Conservation (phyloP, 2,113 vertebrate genomes). For the Perognathus longimembris region DNA sequence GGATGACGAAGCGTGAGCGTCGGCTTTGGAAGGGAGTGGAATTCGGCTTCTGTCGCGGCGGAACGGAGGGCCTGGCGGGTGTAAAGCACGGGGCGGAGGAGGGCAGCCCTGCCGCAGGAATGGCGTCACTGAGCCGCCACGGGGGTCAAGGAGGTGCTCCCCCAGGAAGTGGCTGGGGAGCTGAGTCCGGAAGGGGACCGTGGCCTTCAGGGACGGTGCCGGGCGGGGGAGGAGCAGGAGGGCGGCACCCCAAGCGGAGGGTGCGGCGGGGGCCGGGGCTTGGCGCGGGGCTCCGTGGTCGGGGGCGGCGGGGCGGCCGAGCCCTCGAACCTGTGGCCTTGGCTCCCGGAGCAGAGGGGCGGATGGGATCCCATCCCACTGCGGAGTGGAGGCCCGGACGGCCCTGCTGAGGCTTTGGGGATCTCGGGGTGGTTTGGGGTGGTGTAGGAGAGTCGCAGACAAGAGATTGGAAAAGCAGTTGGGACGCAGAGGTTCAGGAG, state of each 20-base stretch:
- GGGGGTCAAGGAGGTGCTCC: background rate
- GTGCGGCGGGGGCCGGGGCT: background rate
- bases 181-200: background rate
- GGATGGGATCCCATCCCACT: background rate
- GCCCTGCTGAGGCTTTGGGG: background rate
- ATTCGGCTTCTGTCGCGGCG: background rate
- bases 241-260: constrained; percentile 9
- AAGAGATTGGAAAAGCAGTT: background rate
- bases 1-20: background rate
- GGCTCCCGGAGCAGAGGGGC: background rate
- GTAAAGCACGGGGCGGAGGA: background rate
- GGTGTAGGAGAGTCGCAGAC: background rate
- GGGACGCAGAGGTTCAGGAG: background rate
- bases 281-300: background rate
- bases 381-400: background rate
- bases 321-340: constrained; percentile 10
- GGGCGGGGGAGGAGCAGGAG: background rate
- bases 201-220: constrained; percentile 7
- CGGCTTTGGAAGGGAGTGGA: background rate
- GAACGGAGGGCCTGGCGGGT: background rate
- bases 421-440: background rate
- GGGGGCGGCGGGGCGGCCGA: background rate
- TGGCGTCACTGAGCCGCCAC: background rate
- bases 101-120: too few relatives aligned
- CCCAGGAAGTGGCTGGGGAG: background rate